These are phyloP conservation scores for Stenichneumon culpator DNA, from an alignment of 2,888 invertebrate genomes.

Conservation along the genomic window DNA sequence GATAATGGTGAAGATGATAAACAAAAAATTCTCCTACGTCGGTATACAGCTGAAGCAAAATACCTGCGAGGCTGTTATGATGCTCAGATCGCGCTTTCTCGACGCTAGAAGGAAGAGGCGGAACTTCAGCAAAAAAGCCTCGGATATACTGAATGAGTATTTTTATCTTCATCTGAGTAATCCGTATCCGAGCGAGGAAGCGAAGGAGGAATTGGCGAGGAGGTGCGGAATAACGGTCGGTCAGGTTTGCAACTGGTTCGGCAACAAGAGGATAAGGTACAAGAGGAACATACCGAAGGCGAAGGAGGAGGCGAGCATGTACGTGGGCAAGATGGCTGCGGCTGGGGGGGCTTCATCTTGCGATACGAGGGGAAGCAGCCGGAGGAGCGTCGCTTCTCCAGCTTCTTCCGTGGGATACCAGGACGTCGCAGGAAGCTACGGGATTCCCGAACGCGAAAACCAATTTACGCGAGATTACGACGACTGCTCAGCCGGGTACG, in stretches of 20 bases:
- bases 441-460: not conserved
- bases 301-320: slow-evolving; percentile 12
- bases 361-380: not conserved
- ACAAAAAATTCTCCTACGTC: slow-evolving; percentile 21
- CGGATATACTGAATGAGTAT: slow-evolving; percentile 20
- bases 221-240: slow-evolving; percentile 4
- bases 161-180: slow-evolving; percentile 27
- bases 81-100: not conserved
- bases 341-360: not conserved
- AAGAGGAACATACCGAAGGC: slow-evolving; percentile 17
- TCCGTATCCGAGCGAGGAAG: slow-evolving; percentile 33
- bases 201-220: slow-evolving; percentile 24
- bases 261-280: slow-evolving; percentile 21
- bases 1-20: slow-evolving; percentile 5
- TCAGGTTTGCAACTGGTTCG: slow-evolving; percentile 16
- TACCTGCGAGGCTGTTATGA: slow-evolving; percentile 14
- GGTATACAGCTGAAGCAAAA: slow-evolving; percentile 7
- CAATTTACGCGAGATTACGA: not conserved
- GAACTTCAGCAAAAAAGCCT: slow-evolving; percentile 20
- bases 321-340: not conserved
- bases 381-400: slow-evolving; percentile 10
- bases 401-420: slow-evolving; percentile 28
- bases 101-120: slow-evolving; percentile 14
- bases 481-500: not conserved
- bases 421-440: slow-evolving; percentile 13